phyloP scores from a whole-genome alignment of 2,888 invertebrate genomes.

The Cosmopolites sordidus region DNA sequence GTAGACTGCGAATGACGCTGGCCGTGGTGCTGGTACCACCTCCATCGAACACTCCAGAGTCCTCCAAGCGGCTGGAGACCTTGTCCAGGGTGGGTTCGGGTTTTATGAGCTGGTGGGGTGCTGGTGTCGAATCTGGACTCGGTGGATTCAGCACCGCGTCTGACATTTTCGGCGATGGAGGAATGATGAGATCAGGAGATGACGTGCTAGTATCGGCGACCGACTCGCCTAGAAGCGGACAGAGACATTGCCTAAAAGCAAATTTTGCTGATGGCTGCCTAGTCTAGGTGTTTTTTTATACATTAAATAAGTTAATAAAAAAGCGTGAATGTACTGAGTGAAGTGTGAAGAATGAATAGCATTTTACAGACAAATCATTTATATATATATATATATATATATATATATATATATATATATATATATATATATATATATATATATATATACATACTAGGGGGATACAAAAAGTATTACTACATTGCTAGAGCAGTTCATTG shows the following conservation, averaged over 20 bases:
- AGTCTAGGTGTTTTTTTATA: conserved; percentile 1
- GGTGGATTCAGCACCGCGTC: conserved; percentile 57
- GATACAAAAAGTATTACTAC: too few relatives aligned
- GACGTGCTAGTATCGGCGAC: conserved; percentile 91
- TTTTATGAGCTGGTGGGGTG: conserved; percentile 48
- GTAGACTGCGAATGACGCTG: conserved; percentile 44
- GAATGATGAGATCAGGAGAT: conserved; percentile 81
- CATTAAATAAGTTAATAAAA: neutral
- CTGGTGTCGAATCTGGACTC: conserved; percentile 58
- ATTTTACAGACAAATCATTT: too few relatives aligned
- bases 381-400: too few relatives aligned
- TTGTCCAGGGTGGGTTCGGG: conserved; percentile 52
- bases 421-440: too few relatives aligned
- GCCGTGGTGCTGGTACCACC: conserved; percentile 37
- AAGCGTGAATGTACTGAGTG: neutral
- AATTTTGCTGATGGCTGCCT: conserved; percentile 32
- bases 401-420: too few relatives aligned
- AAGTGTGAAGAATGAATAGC: too few relatives aligned
- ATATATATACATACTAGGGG: too few relatives aligned
- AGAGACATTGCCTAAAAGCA: conserved; percentile 48
- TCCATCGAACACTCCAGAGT: conserved; percentile 55
- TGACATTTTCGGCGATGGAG: conserved; percentile 78
- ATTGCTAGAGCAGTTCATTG: too few relatives aligned
- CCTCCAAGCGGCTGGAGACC: conserved; percentile 50
- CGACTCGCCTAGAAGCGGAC: conserved; percentile 73